phyloP scores from a whole-genome alignment of 2,113 vertebrate species.

The Paedocypris sp. region DNA sequence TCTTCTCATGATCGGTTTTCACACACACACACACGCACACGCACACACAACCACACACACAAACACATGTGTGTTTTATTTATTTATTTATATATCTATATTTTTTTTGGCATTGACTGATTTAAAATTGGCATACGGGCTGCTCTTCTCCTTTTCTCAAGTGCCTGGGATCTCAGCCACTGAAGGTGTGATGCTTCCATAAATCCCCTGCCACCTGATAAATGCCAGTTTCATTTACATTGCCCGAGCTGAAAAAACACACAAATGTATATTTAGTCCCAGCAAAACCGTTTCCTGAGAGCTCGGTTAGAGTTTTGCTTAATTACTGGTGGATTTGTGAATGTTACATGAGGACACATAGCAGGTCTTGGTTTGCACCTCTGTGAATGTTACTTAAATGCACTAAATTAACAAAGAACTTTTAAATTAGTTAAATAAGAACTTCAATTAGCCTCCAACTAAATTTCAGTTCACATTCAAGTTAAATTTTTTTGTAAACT shows the following conservation, averaged over 20 bases:
- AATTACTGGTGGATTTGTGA: slow-evolving; percentile 18
- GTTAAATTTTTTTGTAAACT: no score
- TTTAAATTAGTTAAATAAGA: no score
- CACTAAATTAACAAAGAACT: no score
- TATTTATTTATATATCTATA: no score
- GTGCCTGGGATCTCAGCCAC: slow-evolving; percentile 9
- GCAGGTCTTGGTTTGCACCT: not conserved
- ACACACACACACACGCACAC: no score
- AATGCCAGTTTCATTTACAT: slow-evolving; percentile 36
- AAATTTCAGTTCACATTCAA: no score
- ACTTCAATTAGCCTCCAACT: no score
- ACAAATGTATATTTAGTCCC: slow-evolving; percentile 30
- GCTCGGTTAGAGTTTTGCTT: slow-evolving; percentile 1
- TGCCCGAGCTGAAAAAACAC: slow-evolving; percentile 7
- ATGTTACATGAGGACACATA: slow-evolving; percentile 24
- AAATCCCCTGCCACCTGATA: slow-evolving; percentile 40
- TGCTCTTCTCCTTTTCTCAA: not conserved
- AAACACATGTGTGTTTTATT: no score
- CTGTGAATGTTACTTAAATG: not conserved
- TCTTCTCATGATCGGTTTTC: no score
- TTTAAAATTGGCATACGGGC: not conserved
- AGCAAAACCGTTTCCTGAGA: slow-evolving; percentile 20
- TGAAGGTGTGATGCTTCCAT: slow-evolving; percentile 31
- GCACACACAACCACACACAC: no score
- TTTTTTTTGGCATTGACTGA: not conserved